A percentile compares a stretch with the other conserved stretches of the same genome.
These are phyloP conservation scores for Dendroctonus valens DNA, from an alignment of 1,140 invertebrate genomes.

Conservation along the genomic window DNA sequence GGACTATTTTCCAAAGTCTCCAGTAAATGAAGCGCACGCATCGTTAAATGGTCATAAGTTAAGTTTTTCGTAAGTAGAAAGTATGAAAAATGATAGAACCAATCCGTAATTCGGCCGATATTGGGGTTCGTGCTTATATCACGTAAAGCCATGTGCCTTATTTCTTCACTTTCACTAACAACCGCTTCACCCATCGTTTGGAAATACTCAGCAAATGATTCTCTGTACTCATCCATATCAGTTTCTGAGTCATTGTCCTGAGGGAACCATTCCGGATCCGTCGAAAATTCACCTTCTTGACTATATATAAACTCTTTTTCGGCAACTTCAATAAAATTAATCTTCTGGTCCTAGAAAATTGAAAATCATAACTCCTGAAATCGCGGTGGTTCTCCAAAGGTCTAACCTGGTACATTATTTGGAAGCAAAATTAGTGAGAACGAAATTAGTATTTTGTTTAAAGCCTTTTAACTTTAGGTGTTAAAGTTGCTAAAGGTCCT, in stretches of 20 bases:
- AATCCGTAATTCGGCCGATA: slow-evolving; percentile 45
- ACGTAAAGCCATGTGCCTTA: slow-evolving; percentile 38
- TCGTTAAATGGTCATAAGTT: slow-evolving; percentile 43
- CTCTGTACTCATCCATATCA: slow-evolving; percentile 19
- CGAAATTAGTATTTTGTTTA: too few species aligned
- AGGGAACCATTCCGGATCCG: slow-evolving; percentile 41
- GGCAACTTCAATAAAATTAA: slow-evolving; percentile 43
- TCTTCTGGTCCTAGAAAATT: slow-evolving; percentile 41
- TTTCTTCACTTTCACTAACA: slow-evolving; percentile 39
- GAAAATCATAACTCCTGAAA: too few species aligned
- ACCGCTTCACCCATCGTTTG: slow-evolving; percentile 41
- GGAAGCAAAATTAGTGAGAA: too few species aligned
- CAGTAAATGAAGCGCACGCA: slow-evolving; percentile 42
- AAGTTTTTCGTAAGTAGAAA: slow-evolving; percentile 45
- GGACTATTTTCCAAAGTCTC: slow-evolving; percentile 44
- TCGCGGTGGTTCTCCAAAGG: too few species aligned
- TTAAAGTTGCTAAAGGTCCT: too few species aligned
- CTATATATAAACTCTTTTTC: slow-evolving; percentile 38
- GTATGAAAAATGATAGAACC: slow-evolving; percentile 49
- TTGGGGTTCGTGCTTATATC: slow-evolving; percentile 43
- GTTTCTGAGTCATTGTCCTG: slow-evolving; percentile 32
- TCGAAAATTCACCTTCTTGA: slow-evolving; percentile 38
- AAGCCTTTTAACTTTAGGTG: too few species aligned
- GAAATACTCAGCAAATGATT: slow-evolving; percentile 42
- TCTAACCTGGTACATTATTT: too few species aligned